These are phyloP conservation scores for Heterotilapia buettikoferi DNA, from an alignment of 2,113 vertebrate genomes.

Conservation along the genomic window DNA sequence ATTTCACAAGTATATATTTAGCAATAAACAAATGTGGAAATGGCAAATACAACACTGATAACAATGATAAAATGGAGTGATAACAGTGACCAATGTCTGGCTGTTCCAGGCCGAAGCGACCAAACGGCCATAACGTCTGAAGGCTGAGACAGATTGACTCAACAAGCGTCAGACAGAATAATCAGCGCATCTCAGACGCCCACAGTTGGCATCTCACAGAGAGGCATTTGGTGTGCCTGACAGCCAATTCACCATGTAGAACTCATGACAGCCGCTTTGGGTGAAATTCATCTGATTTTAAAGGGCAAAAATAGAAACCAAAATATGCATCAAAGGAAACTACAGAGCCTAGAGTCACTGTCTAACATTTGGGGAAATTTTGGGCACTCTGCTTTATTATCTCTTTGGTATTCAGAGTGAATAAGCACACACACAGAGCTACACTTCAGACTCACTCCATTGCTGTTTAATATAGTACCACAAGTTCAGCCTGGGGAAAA, in stretches of 20 bases:
- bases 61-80: neutral
- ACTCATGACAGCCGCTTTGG: neutral
- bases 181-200: neutral
- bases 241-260: neutral
- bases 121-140: neutral
- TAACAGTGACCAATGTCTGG: neutral
- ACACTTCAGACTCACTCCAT: neutral
- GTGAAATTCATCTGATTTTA: neutral
- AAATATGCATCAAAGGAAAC: neutral
- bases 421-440: neutral
- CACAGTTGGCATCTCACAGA: conserved; percentile 21
- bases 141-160: conserved; percentile 11
- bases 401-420: neutral
- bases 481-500: neutral
- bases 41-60: neutral
- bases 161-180: conserved; percentile 18
- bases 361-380: neutral
- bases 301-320: neutral
- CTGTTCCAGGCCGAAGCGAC: neutral
- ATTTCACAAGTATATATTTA: neutral
- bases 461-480: neutral
- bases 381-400: neutral
- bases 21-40: neutral
- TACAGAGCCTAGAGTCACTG: neutral
- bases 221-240: conserved; percentile 8